Evolutionary conservation across 2,113 vertebrate species (phyloP), one percentile per base, ranked within the genome.

Genomic region (Sialia sialis): DNA sequence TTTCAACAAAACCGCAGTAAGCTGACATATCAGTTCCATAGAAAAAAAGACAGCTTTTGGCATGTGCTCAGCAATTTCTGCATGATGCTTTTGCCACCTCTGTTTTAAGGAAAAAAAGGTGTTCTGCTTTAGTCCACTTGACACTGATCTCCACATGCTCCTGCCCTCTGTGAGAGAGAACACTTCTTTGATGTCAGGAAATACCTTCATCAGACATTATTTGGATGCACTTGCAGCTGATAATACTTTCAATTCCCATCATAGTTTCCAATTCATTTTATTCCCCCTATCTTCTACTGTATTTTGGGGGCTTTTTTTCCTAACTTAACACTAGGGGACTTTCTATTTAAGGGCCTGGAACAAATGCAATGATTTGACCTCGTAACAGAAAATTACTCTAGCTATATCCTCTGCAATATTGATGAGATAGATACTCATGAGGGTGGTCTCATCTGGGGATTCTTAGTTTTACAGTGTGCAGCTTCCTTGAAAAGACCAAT

Each of bases 71-170:
- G 43, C 23, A 56, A 76, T 10, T 26, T 83, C 64, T 36, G 27
- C 36, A 67, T 20, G 34, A 90, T 74, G 46, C 36, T 84, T 94
- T 92, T 90, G 39, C 56, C 89, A 94, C 64, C 83, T 90, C 70
- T 64, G 39, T 67, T 84, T 87, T 36, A 93, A 55, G 66, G n/a
- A 63, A 92, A 86, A 54, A 56, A 66, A 34, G 43, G 20, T 90
- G 48, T 51, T 90, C 86, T 87, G 59, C 41, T 93, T 93, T 80
- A 94, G 81, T 84, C 63, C 39, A 81, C 72, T 56, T 93, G 75
- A 91, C 78, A 54, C 82, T 34, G 58, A 58, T 86, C 34, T 80
- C 78, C 75, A 92, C 32, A 20, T 62, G 43, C 55, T 32, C 41
- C 68, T 48, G 19, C 30, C 34, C 46, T 76, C 55, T 59, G 48